Percentiles rank a stretch among this genome's conserved stretches.
Evolutionary conservation across 1,140 invertebrate genomes (phyloP).

Genomic region (Gonatopus flavifemur): DNA sequence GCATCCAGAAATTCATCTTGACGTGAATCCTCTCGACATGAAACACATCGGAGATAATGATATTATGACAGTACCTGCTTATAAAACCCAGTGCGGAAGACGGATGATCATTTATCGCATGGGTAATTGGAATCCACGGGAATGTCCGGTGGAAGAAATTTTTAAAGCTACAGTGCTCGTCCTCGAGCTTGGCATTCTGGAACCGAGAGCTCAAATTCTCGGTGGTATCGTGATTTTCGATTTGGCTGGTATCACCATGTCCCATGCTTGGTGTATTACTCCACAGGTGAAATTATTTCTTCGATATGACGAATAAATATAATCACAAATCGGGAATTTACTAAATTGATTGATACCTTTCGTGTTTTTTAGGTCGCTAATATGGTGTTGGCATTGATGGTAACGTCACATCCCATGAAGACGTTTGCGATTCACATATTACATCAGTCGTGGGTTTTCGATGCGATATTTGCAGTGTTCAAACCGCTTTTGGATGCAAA

Average conservation of each 20-base stretch:
- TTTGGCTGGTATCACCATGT: conserved; percentile 67
- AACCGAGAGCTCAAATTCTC: conserved; percentile 73
- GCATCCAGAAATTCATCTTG: conserved; percentile 68
- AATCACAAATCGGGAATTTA: background rate
- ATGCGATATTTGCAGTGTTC: conserved; percentile 75
- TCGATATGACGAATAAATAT: background rate
- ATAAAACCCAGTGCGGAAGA: conserved; percentile 70
- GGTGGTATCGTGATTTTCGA: conserved; percentile 78
- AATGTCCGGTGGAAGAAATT: conserved; percentile 67
- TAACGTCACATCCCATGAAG: conserved; percentile 72
- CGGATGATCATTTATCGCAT: conserved; percentile 69
- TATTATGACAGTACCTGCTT: conserved; percentile 72
- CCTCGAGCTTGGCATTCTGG: conserved; percentile 72
- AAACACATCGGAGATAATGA: conserved; percentile 69
- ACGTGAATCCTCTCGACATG: conserved; percentile 68
- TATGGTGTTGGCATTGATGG: conserved; percentile 53
- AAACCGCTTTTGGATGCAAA: conserved; percentile 70
- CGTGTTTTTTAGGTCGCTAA: conserved; percentile 39
- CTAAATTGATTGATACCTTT: background rate
- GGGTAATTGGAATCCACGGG: conserved; percentile 73
- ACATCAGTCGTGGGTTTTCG: conserved; percentile 78
- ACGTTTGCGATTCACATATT: conserved; percentile 76
- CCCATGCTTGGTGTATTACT: conserved; percentile 73
- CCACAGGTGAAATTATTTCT: conserved; percentile 55
- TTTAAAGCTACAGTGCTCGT: conserved; percentile 73